A percentile compares a stretch with the other conserved stretches of the same genome.
These are phyloP conservation scores for Drosophila obscura DNA, from an alignment of 1,140 invertebrate species.

Conservation along the genomic window DNA sequence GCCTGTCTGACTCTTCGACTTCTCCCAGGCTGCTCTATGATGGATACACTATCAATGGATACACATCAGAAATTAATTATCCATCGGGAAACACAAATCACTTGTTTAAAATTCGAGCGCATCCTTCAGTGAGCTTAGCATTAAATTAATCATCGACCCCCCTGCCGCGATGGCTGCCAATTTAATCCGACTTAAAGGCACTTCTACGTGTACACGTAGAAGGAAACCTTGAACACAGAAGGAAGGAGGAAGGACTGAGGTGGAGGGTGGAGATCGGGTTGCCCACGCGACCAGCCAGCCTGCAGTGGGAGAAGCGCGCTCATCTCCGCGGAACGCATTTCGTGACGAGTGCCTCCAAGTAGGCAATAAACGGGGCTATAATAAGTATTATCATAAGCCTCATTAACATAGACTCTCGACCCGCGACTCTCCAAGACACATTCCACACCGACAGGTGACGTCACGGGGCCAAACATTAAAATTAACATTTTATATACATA, in stretches of 20 bases:
- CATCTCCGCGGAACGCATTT: no score
- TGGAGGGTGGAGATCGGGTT: neutral
- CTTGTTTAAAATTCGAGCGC: constrained; percentile 16
- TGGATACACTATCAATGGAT: no score
- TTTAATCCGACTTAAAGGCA: constrained; percentile 46
- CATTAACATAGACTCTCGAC: constrained; percentile 27
- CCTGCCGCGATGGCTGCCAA: constrained; percentile 21
- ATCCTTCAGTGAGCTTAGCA: constrained; percentile 35
- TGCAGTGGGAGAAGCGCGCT: constrained; percentile 2
- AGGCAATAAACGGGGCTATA: constrained; percentile 31
- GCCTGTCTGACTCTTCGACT: neutral
- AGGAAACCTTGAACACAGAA: constrained; percentile 9
- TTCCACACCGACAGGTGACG: constrained; percentile 3
- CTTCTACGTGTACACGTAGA: constrained; percentile 14
- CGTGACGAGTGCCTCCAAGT: no score
- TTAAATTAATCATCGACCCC: constrained; percentile 42
- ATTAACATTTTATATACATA: constrained; percentile 27
- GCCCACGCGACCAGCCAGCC: neutral
- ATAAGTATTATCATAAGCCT: constrained; percentile 40
- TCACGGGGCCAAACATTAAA: constrained; percentile 29
- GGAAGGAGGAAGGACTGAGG: no score
- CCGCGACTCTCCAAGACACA: neutral
- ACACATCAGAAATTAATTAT: constrained; percentile 46
- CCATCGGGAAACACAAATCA: constrained; percentile 10
- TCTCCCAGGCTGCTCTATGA: neutral